Conservation (phyloP, 2,797 vertebrate species). For the Muscicapa striata region DNA sequence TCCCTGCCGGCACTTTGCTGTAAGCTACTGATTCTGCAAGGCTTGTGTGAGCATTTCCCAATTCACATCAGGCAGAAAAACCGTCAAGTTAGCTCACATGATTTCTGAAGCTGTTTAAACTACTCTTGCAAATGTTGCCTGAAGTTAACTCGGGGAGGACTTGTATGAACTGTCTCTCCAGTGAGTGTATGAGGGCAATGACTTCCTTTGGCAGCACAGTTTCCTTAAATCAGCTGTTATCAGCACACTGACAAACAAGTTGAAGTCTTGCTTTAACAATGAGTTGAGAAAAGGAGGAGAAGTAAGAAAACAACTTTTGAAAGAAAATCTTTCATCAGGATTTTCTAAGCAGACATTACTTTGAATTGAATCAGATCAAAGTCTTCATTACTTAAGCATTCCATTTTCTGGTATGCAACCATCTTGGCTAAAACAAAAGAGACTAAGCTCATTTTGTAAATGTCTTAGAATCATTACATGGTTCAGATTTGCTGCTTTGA, state of each 20-base stretch:
- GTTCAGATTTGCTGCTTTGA: not conserved
- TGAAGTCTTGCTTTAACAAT: not conserved
- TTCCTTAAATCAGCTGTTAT: not conserved
- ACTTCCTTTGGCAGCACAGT: not conserved
- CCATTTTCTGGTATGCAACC: constrained; percentile 7
- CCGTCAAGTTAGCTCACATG: not conserved
- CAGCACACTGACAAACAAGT: not conserved
- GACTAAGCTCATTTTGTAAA: not conserved
- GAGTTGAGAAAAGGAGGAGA: not conserved
- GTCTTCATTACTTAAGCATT: not conserved
- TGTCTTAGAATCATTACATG: not conserved
- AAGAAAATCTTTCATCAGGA: not conserved
- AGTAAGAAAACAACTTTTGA: not conserved
- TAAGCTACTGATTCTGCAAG: not conserved
- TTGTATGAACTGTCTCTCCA: not conserved
- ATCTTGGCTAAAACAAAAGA: not conserved
- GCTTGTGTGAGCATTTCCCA: not conserved
- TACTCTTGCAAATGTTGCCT: not conserved
- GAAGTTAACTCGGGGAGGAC: not conserved
- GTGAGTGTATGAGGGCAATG: not conserved
- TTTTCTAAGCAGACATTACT: not conserved
- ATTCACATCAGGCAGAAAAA: not conserved
- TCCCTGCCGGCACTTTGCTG: not conserved
- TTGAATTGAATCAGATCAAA: not conserved
- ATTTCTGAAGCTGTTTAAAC: constrained; percentile 5